phyloP scores from a whole-genome alignment of 2,113 vertebrate genomes.

The Epinephelus moara region DNA sequence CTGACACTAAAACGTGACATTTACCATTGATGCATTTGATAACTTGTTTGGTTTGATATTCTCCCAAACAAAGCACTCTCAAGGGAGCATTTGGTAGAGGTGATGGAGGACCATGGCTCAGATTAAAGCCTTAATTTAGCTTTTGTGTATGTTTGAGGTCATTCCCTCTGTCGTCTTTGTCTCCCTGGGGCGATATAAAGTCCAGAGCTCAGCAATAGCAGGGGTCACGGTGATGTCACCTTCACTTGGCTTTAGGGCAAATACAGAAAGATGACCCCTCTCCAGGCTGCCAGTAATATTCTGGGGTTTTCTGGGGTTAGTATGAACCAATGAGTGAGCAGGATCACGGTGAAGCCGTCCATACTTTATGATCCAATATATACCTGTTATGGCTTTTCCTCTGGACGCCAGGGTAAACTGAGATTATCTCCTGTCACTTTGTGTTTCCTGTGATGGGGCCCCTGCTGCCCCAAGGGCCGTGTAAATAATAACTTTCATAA shows the following conservation, averaged over 20 bases:
- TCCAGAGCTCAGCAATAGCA: constrained; percentile 49
- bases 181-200: constrained; percentile 41
- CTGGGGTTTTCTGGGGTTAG: constrained; percentile 24
- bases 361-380: constrained; percentile 68
- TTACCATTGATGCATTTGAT: background rate
- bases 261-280: constrained; percentile 30
- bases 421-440: constrained; percentile 62
- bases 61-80: background rate
- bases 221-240: constrained; percentile 47
- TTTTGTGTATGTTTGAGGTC: constrained; percentile 23
- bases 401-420: constrained; percentile 22
- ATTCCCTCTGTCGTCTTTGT: background rate
- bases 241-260: constrained; percentile 32
- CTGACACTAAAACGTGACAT: background rate
- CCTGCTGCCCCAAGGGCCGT: constrained; percentile 20
- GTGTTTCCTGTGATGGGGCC: constrained; percentile 36
- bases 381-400: constrained; percentile 51
- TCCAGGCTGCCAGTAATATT: constrained; percentile 35
- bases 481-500: constrained; percentile 53
- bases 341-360: constrained; percentile 28
- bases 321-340: constrained; percentile 25
- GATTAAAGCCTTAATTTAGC: constrained; percentile 52
- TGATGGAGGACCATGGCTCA: background rate
- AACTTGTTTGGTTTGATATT: background rate
- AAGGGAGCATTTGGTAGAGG: background rate